Evolutionary conservation across 2,113 vertebrate species (phyloP).

Genomic region (Reinhardtius hippoglossoides): DNA sequence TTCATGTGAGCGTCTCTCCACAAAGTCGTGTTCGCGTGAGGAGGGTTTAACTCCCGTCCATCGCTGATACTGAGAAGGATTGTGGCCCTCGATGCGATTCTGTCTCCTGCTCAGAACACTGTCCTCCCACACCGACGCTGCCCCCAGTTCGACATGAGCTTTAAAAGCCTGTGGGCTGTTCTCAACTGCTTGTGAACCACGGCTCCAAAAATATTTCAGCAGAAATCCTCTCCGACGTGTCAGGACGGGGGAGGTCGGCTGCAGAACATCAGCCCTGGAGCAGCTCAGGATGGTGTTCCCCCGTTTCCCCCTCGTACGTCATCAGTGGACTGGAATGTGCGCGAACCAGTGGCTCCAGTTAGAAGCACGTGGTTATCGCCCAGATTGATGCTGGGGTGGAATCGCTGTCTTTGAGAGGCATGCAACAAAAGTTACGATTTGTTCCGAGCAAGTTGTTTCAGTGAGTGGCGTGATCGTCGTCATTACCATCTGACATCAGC

Average conservation of each 20-base stretch:
- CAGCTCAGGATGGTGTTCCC: neutral
- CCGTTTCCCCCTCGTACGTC: neutral
- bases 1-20: neutral
- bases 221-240: slow-evolving; percentile 35
- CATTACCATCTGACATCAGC: neutral
- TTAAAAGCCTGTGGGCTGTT: slow-evolving; percentile 50
- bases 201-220: neutral
- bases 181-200: slow-evolving; percentile 38
- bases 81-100: slow-evolving; percentile 11
- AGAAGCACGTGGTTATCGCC: no score
- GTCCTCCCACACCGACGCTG: slow-evolving; percentile 63
- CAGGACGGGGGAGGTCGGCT: slow-evolving; percentile 19
- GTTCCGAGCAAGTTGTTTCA: no score
- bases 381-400: no score
- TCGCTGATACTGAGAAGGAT: slow-evolving; percentile 32
- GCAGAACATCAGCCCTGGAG: neutral
- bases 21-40: neutral
- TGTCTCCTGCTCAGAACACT: slow-evolving; percentile 29
- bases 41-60: slow-evolving; percentile 18
- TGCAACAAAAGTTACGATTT: no score
- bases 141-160: slow-evolving; percentile 39
- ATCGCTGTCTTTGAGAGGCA: no score
- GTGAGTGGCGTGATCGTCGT: neutral
- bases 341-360: neutral
- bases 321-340: neutral